These are phyloP conservation scores for Hemibates koningsi DNA, from an alignment of 2,113 vertebrate genomes.

Conservation along the genomic window DNA sequence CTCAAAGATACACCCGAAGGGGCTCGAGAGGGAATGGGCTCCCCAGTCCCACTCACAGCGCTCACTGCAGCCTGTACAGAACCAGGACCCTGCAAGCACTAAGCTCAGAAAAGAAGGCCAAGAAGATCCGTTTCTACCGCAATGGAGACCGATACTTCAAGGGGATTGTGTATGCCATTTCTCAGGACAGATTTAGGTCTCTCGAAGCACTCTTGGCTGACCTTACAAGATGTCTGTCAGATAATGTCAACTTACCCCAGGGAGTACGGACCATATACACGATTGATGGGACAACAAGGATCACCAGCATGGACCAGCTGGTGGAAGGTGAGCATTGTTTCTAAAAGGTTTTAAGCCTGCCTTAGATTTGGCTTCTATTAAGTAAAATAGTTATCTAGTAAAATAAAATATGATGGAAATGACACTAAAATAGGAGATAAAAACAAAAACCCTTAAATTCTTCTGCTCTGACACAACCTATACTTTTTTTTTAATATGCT, in stretches of 20 bases:
- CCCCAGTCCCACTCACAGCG: slow-evolving; percentile 96
- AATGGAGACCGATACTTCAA: slow-evolving; percentile 98
- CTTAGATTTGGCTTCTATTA: background rate
- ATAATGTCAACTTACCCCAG: slow-evolving; percentile 96
- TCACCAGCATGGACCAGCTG: slow-evolving; percentile 87
- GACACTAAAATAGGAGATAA: background rate
- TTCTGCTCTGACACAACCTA: background rate
- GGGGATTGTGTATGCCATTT: slow-evolving; percentile 96
- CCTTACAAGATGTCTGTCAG: slow-evolving; percentile 91
- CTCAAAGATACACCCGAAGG: slow-evolving; percentile 83
- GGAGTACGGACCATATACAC: slow-evolving; percentile 94
- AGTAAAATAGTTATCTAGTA: background rate
- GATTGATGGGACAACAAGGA: slow-evolving; percentile 83
- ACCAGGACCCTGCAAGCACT: slow-evolving; percentile 92
- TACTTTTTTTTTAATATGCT: background rate
- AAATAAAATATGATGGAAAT: background rate
- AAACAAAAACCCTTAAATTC: background rate
- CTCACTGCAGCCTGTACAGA: slow-evolving; percentile 97
- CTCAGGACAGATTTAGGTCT: slow-evolving; percentile 89
- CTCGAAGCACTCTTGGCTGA: slow-evolving; percentile 94
- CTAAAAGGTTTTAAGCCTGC: background rate
- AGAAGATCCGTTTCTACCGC: slow-evolving; percentile 96
- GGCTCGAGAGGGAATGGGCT: slow-evolving; percentile 87
- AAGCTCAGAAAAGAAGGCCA: slow-evolving; percentile 94
- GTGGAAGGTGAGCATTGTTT: slow-evolving; percentile 82